These are phyloP conservation scores for Mongoloraphidia duomilia DNA, from an alignment of 2,888 invertebrate species.

Conservation along the genomic window DNA sequence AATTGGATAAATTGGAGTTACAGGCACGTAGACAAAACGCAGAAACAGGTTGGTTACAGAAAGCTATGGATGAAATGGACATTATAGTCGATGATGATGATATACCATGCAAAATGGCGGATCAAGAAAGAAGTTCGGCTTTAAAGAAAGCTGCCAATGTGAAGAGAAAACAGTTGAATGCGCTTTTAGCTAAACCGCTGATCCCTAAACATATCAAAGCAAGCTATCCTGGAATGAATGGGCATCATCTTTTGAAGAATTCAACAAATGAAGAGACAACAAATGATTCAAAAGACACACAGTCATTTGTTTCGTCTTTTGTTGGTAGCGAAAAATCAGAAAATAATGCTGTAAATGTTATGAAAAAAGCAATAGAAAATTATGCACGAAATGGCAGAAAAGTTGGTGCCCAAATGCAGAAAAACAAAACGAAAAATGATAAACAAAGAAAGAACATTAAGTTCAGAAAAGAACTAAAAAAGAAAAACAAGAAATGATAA, in stretches of 20 bases:
- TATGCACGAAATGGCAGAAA: conserved; percentile 14
- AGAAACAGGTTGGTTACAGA: conserved; percentile 72
- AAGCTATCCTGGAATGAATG: conserved; percentile 35
- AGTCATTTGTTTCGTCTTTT: conserved; percentile 8
- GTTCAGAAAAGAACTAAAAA: neutral
- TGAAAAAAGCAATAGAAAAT: conserved; percentile 35
- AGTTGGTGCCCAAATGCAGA: neutral
- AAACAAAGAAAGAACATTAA: neutral
- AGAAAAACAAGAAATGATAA: conserved; percentile 5
- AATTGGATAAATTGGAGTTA: conserved; percentile 65
- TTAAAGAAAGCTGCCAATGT: conserved; percentile 31
- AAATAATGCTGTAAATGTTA: conserved; percentile 36
- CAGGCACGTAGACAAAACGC: conserved; percentile 44
- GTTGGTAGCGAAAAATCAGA: conserved; percentile 19
- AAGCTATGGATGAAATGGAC: conserved; percentile 81
- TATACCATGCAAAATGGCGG: conserved; percentile 19
- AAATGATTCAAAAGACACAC: too few species aligned
- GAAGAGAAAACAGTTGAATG: conserved; percentile 36
- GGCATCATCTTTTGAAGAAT: conserved; percentile 17
- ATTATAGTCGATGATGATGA: conserved; percentile 69
- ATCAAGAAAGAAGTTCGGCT: conserved; percentile 29
- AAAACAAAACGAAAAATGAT: neutral
- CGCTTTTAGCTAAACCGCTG: conserved; percentile 40
- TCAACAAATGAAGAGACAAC: conserved; percentile 22
- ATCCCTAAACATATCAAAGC: conserved; percentile 56